These are phyloP conservation scores for Spinus pinus DNA, from an alignment of 2,797 vertebrate genomes.

Conservation along the genomic window DNA sequence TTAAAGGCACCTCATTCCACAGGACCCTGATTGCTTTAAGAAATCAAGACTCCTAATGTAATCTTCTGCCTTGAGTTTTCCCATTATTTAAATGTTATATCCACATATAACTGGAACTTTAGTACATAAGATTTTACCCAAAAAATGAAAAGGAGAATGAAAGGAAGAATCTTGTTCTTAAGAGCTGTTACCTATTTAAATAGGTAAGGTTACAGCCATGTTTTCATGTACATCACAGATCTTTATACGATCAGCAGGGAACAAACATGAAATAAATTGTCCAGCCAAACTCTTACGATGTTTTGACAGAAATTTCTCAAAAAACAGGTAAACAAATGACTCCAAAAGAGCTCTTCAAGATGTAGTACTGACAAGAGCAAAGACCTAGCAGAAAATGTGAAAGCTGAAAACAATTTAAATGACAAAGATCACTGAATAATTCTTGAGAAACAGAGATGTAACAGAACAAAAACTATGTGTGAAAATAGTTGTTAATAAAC, in stretches of 20 bases:
- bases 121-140: background rate
- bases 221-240: background rate
- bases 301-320: background rate
- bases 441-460: background rate
- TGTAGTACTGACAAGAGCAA: background rate
- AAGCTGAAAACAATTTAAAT: background rate
- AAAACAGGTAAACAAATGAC: background rate
- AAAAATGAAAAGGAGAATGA: background rate
- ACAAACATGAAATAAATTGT: background rate
- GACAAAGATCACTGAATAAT: background rate
- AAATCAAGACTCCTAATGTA: conserved; percentile 8
- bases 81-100: conserved; percentile 2
- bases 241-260: background rate
- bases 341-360: background rate
- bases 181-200: background rate
- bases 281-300: background rate
- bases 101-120: background rate
- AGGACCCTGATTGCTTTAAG: background rate
- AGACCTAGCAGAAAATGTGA: background rate
- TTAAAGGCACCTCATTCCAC: conserved; percentile 39
- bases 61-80: background rate
- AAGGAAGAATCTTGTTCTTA: background rate
- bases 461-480: background rate
- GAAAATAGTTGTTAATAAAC: background rate
- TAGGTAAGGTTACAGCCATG: background rate